Conservation (phyloP, 2,113 vertebrate genomes). For the Tragelaphus imberbis region DNA sequence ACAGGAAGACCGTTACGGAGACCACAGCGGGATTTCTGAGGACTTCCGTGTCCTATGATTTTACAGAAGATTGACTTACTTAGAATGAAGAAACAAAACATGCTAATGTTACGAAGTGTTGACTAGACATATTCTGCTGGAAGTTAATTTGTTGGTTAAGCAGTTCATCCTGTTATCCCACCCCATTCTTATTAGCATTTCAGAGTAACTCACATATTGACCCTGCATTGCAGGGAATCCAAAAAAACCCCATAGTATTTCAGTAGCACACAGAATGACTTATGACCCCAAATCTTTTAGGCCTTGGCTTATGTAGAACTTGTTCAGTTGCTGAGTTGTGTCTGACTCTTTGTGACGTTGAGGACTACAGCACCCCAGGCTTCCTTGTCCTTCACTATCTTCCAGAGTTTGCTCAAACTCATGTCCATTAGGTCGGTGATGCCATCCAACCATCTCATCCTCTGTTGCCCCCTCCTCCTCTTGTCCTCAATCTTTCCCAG, state of each 20-base stretch:
- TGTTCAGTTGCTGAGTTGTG: background rate
- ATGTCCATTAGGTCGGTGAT: background rate
- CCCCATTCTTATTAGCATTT: background rate
- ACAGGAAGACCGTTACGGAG: background rate
- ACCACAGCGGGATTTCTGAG: background rate
- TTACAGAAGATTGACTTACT: background rate
- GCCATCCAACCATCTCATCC: background rate
- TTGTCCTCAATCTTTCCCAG: background rate
- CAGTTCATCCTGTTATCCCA: background rate
- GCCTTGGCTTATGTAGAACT: background rate
- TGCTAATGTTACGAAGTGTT: background rate
- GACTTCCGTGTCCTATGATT: background rate
- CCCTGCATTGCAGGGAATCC: background rate
- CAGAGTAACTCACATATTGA: background rate
- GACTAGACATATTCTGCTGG: background rate
- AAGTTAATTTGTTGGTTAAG: background rate
- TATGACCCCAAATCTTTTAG: background rate
- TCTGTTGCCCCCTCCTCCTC: background rate
- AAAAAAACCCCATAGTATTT: background rate
- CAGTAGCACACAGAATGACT: background rate
- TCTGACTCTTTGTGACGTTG: background rate
- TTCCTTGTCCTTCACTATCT: background rate
- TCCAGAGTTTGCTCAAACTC: background rate
- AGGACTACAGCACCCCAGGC: background rate
- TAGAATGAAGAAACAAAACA: background rate